These are phyloP conservation scores for Pangasius djambal DNA, from an alignment of 2,797 vertebrate species.

Conservation along the genomic window DNA sequence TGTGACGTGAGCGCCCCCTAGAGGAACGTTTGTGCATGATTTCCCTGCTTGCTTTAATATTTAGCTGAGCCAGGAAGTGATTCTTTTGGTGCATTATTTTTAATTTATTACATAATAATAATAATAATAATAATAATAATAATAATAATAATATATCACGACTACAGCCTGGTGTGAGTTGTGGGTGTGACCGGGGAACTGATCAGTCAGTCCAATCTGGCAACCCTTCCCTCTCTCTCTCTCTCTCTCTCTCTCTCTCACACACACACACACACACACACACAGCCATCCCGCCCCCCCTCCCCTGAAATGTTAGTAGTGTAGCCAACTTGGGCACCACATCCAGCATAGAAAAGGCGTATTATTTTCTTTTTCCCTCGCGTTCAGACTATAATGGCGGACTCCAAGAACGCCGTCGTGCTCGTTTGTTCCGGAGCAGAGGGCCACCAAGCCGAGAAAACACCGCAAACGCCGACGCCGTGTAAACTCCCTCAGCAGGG, in stretches of 20 bases:
- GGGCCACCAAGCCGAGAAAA: background rate
- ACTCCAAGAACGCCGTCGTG: no score
- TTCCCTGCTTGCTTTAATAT: background rate
- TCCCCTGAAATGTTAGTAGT: background rate
- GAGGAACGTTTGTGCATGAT: no score
- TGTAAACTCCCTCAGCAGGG: background rate
- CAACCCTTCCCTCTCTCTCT: background rate
- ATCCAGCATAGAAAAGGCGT: no score
- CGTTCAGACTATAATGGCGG: background rate
- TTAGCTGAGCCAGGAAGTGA: background rate
- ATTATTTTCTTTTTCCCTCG: background rate
- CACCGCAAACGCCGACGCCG: background rate
- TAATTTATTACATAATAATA: background rate
- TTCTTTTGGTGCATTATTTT: background rate
- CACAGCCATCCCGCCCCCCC: background rate
- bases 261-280: background rate
- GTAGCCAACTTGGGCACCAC: background rate
- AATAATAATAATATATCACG: background rate
- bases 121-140: background rate
- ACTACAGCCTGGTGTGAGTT: background rate
- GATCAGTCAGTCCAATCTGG: background rate
- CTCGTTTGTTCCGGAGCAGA: background rate
- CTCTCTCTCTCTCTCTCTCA: background rate
- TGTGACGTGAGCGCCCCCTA: background rate
- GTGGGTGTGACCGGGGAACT: background rate